These are phyloP conservation scores for Parazoanthus swiftii DNA, from an alignment of 92 coral and sea anemone species.

Conservation along the genomic window DNA sequence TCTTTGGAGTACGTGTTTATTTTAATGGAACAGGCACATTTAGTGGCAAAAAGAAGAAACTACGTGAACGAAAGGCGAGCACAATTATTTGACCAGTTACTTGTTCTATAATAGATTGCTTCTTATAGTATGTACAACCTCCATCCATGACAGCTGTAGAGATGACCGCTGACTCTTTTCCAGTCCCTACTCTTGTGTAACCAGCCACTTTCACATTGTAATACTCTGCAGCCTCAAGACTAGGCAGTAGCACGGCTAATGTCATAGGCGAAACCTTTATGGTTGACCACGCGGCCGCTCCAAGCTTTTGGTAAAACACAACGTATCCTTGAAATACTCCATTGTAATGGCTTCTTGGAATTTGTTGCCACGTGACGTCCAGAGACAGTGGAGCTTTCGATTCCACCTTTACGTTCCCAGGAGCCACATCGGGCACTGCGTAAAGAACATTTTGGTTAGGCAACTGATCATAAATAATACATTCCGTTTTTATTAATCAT, in stretches of 20 bases:
- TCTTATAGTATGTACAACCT: constrained; percentile 45
- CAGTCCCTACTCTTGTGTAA: constrained; percentile 58
- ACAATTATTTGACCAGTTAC: too few relatives aligned
- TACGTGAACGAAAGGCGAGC: too few relatives aligned
- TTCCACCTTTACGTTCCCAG: constrained; percentile 55
- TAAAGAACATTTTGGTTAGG: background rate
- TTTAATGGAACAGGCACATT: too few relatives aligned
- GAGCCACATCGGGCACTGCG: constrained; percentile 69
- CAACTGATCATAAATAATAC: too few relatives aligned
- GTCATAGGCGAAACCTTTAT: constrained; percentile 12
- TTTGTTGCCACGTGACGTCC: constrained; percentile 65
- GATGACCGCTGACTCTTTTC: constrained; percentile 38
- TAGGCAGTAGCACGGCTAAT: constrained; percentile 9
- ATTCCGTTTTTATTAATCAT: too few relatives aligned
- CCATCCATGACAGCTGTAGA: constrained; percentile 57
- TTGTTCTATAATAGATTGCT: background rate
- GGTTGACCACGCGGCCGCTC: constrained; percentile 1
- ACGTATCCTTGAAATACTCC: constrained; percentile 66
- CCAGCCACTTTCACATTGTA: constrained; percentile 60
- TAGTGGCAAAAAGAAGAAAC: too few relatives aligned
- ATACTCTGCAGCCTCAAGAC: constrained; percentile 56
- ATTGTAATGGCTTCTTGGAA: constrained; percentile 56
- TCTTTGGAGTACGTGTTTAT: too few relatives aligned
- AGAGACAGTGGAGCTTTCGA: constrained; percentile 55
- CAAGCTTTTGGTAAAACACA: constrained; percentile 52